Conservation (phyloP, 2,888 invertebrate species). For the Bugula neritina region DNA sequence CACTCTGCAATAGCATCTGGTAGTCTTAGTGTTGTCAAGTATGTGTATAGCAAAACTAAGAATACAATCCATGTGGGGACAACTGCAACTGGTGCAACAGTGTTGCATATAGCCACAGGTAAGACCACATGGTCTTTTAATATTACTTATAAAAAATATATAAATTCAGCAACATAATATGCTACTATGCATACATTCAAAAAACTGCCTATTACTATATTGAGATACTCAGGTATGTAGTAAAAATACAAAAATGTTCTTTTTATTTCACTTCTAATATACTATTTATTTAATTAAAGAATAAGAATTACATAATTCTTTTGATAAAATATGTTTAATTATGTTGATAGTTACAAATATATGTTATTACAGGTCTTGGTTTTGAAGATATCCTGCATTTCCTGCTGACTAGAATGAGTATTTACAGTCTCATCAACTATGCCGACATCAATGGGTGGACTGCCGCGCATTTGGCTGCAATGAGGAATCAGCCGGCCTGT, state of each 20-base stretch:
- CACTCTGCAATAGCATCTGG: constrained; percentile 12
- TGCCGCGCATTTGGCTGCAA: constrained; percentile 13
- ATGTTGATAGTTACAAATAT: neutral
- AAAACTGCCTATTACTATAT: too few species aligned
- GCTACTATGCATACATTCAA: too few species aligned
- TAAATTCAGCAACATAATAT: neutral
- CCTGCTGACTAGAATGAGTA: neutral
- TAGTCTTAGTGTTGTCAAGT: neutral
- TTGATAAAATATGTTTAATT: neutral
- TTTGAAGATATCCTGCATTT: constrained; percentile 7
- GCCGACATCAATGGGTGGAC: constrained; percentile 3
- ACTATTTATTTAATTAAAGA: too few species aligned
- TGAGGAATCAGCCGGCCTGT: constrained; percentile 4
- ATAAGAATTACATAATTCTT: too few species aligned
- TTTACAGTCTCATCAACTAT: neutral
- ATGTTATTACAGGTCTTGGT: constrained; percentile 15
- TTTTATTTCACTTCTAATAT: too few species aligned
- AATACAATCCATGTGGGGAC: neutral
- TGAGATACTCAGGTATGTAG: too few species aligned
- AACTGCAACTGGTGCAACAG: constrained; percentile 4
- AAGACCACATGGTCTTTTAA: neutral
- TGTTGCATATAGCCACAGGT: constrained; percentile 15
- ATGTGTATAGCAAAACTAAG: constrained; percentile 1
- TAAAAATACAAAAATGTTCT: too few species aligned
- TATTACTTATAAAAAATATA: neutral